Conservation (phyloP, 2,797 vertebrate genomes). For the Epinephelus awoara region DNA sequence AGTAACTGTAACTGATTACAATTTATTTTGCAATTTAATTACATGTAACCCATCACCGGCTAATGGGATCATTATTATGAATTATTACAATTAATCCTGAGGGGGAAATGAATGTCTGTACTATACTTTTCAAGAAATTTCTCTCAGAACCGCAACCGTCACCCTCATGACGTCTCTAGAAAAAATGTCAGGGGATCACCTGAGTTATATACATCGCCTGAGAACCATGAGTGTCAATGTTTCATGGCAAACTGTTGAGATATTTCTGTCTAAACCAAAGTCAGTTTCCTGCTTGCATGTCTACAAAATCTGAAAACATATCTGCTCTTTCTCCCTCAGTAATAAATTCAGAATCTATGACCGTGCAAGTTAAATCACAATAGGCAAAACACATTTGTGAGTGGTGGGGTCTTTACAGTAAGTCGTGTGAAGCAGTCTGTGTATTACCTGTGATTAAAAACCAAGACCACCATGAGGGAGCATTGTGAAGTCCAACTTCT, state of each 20-base stretch:
- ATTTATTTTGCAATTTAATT: no score
- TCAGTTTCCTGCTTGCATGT: not conserved
- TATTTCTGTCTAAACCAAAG: not conserved
- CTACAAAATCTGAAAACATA: not conserved
- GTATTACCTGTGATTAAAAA: slow-evolving; percentile 36
- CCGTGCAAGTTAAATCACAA: not conserved
- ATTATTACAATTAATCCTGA: no score
- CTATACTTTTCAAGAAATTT: no score
- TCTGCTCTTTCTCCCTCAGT: not conserved
- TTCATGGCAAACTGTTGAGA: not conserved
- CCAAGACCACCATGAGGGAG: slow-evolving; percentile 65
- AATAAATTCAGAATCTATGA: not conserved
- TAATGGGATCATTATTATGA: no score
- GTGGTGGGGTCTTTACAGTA: not conserved
- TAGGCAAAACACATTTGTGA: not conserved
- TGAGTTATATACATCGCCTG: not conserved
- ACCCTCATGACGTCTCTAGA: no score
- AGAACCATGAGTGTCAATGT: not conserved
- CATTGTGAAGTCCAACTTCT: slow-evolving; percentile 44
- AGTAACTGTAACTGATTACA: no score
- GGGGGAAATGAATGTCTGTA: no score
- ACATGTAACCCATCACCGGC: no score
- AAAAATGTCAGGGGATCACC: no score
- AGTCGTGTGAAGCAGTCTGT: slow-evolving; percentile 21
- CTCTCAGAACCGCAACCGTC: no score